phyloP scores from a whole-genome alignment of 1,140 invertebrate genomes.

The Eufriesea mexicana region DNA sequence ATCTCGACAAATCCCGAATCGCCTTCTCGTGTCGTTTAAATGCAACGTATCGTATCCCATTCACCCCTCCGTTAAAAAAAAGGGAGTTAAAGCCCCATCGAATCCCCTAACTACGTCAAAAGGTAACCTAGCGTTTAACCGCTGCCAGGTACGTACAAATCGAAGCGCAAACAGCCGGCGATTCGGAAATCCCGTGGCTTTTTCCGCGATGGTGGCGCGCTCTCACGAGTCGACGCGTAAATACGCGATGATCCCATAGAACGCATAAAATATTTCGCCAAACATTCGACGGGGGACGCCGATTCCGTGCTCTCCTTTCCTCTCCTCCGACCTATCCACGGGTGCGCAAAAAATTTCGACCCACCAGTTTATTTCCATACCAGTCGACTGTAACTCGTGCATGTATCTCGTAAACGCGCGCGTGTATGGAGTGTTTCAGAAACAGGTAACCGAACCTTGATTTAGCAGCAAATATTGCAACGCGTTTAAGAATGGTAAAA shows the following conservation, averaged over 20 bases:
- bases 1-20: neutral
- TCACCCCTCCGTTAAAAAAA: neutral
- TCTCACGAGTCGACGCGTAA: slow-evolving; percentile 12
- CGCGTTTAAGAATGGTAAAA: neutral
- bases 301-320: slow-evolving; percentile 25
- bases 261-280: slow-evolving; percentile 61
- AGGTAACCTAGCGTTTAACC: slow-evolving; percentile 17
- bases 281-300: slow-evolving; percentile 54
- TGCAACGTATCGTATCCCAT: neutral
- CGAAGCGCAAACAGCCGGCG: slow-evolving; percentile 9
- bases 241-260: slow-evolving; percentile 48
- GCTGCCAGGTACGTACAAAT: slow-evolving; percentile 11
- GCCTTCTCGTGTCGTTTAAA: neutral
- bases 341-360: slow-evolving; percentile 40
- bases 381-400: neutral
- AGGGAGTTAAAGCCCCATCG: neutral
- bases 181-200: slow-evolving; percentile 20
- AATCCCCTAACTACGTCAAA: slow-evolving; percentile 4
- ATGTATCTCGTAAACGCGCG: neutral
- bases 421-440: slow-evolving; percentile 1
- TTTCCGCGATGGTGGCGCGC: neutral
- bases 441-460: neutral
- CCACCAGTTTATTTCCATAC: slow-evolving; percentile 41
- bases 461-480: neutral
- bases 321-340: neutral